Base-by-base conservation (phyloP, 2,113 vertebrate genomes). In the Garra rufa region DNA sequence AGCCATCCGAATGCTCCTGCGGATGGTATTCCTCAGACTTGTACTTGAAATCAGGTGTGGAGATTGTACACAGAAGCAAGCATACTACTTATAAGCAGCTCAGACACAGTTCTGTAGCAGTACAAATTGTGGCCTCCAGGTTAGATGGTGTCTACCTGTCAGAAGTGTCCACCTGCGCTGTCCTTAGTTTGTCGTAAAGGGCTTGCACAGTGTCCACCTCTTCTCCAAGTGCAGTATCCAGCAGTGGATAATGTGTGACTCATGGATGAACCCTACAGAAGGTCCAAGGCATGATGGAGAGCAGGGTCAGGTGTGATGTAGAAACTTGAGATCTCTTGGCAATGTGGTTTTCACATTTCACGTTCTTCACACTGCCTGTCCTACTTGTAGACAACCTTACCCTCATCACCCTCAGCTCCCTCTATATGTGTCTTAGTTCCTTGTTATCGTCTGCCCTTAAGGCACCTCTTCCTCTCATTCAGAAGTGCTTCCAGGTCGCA, bases 391-490 rank as follows among this genome's bases (percentile, higher is more conserved):
- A 10, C 44, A 67, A 28, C 59, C 44, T 38, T 34, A 63, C 52
- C 19, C 61, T 10, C 52, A 61, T 59, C 55, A 61, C 76, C 52
- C 19, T 24, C 55, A 44, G 43, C 59, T 26, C 8, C 38, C 24
- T 65, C 41, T 46, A 69, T 67, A 38, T 34, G 43, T 82, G 80
- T 52, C 63, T 82, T 34, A 38, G 63, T 70, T 70, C 30, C 80
- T 82, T 13, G 24, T 82, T 70, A 82, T 82, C 2, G 8, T 24
- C 28, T 82, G 30, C 63, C 80, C 80, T 82, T 46, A 71, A 55
- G 80, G 80, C 65, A 80, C 65, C 46, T 82, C 65, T 52, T 82
- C 80, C 63, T 34, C 46, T 55, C 65, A 55, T 81, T 80, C 24
- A 67, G 41, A 80, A 65, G 41, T 19, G 26, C 59, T 81, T 70